Evolutionary conservation across 2,113 vertebrate genomes (phyloP).

Genomic region (Leptobrachium ailaonicum): DNA sequence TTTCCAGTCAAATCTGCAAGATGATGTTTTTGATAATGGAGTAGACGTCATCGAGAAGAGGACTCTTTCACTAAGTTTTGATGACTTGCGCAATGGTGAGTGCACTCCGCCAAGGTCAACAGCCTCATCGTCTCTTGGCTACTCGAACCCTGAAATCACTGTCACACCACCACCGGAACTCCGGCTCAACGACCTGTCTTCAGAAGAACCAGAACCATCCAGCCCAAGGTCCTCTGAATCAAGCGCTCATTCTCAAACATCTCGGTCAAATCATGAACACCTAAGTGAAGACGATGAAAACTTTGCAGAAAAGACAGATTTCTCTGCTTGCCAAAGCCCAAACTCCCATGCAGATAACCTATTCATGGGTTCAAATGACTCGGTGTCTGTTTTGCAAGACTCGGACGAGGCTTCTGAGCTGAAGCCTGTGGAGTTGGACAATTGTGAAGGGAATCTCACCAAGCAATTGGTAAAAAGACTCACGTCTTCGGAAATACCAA

Average conservation of each 20-base stretch:
- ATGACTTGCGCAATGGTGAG: conserved; percentile 73
- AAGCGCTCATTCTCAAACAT: conserved; percentile 48
- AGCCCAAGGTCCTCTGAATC: conserved; percentile 55
- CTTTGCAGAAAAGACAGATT: conserved; percentile 1
- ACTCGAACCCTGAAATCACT: conserved; percentile 83
- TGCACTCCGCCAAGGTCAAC: conserved; percentile 53
- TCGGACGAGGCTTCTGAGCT: conserved; percentile 80
- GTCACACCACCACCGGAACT: conserved; percentile 72
- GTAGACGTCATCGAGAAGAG: conserved; percentile 73
- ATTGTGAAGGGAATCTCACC: conserved; percentile 88
- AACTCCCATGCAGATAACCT: conserved; percentile 60
- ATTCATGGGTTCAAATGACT: conserved; percentile 69
- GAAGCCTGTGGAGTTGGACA: conserved; percentile 93
- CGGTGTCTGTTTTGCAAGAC: conserved; percentile 71
- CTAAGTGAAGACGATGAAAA: conserved; percentile 2
- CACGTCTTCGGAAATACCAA: conserved; percentile 77
- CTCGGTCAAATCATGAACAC: background rate
- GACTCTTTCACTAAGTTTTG: conserved; percentile 87
- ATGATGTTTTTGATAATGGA: conserved; percentile 85
- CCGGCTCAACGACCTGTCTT: conserved; percentile 50
- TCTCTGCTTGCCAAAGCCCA: conserved; percentile 57
- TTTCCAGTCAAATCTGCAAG: conserved; percentile 82
- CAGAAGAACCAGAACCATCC: conserved; percentile 52
- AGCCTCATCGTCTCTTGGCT: conserved; percentile 48
- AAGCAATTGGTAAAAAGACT: conserved; percentile 93